These are phyloP conservation scores for Drosophila chauvacae DNA, from an alignment of 1,140 invertebrate genomes.

Conservation along the genomic window DNA sequence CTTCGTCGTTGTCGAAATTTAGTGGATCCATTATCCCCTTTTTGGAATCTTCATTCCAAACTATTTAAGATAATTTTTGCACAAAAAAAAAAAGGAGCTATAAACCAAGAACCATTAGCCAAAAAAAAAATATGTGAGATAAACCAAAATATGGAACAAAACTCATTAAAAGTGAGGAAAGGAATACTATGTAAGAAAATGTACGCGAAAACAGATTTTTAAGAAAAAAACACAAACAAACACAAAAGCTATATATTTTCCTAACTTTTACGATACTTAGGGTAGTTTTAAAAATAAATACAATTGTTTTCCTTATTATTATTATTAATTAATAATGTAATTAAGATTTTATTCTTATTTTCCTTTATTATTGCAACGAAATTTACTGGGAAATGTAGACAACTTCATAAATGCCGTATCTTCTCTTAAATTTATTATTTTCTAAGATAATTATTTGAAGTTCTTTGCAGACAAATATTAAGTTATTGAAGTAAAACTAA, in stretches of 20 bases:
- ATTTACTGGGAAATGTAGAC: background rate
- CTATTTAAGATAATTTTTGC: background rate
- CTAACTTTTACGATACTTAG: no score
- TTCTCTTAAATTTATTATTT: background rate
- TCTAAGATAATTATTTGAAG: background rate
- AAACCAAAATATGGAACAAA: background rate
- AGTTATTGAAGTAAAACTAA: background rate
- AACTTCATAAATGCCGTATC: background rate
- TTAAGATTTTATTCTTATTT: no score
- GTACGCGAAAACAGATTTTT: background rate
- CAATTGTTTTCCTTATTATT: no score
- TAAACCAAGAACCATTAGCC: background rate
- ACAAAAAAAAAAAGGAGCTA: background rate
- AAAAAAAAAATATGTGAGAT: background rate
- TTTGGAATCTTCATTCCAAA: constrained; percentile 18
- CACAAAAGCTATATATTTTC: background rate
- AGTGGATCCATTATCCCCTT: constrained; percentile 50
- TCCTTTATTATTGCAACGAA: background rate
- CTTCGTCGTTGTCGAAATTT: constrained; percentile 50
- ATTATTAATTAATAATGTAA: no score
- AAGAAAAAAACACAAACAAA: no score
- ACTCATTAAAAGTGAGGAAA: background rate
- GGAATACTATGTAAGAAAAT: background rate
- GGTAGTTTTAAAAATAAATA: background rate
- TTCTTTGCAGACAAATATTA: no score